A percentile compares a stretch with the other conserved stretches of the same genome.
Conservation (phyloP, 2,888 invertebrate genomes). For the Cloeon dipterum region DNA sequence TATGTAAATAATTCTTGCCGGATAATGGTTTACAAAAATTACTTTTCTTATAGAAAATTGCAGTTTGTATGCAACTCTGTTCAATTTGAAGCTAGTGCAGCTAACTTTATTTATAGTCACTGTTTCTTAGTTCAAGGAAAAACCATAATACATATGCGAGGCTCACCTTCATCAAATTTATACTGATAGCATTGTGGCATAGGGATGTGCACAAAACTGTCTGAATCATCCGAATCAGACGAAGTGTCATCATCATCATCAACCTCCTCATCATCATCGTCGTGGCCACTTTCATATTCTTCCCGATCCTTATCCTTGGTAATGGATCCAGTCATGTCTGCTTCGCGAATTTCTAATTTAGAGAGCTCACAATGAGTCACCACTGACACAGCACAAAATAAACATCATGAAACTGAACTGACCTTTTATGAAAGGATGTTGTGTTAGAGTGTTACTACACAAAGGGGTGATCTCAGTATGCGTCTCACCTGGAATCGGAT, state of each 20-base stretch:
- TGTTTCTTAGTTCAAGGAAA: no score
- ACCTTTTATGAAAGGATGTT: neutral
- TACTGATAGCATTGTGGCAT: neutral
- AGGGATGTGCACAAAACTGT: conserved; percentile 1
- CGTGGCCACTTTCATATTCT: neutral
- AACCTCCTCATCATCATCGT: neutral
- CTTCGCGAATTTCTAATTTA: no score
- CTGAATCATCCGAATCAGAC: neutral
- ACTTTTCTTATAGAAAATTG: no score
- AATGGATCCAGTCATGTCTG: neutral
- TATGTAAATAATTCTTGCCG: no score
- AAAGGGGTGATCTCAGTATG: neutral
- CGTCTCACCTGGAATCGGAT: conserved; percentile 7
- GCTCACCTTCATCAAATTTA: no score
- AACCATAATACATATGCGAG: no score
- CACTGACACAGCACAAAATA: neutral
- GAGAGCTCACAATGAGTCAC: neutral
- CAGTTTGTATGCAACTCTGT: no score
- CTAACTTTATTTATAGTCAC: no score
- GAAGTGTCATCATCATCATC: neutral
- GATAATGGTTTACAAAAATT: no score
- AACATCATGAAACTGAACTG: neutral
- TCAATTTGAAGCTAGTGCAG: no score
- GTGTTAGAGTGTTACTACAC: neutral
- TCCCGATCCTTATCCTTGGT: neutral